Conservation (phyloP, 2,113 vertebrate genomes). For the Salvelinus alpinus region DNA sequence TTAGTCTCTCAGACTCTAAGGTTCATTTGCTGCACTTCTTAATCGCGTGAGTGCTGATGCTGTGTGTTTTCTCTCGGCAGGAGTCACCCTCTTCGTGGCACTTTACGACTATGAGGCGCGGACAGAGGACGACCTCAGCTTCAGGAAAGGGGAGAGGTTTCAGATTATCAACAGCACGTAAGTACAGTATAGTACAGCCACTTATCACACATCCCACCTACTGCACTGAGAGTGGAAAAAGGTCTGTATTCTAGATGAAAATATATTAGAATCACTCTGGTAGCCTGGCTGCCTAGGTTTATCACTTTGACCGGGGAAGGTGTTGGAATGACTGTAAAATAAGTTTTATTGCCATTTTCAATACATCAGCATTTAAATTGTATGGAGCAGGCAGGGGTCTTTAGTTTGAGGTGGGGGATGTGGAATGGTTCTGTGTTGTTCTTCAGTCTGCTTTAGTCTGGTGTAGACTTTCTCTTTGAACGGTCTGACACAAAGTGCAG, state of each 20-base stretch:
- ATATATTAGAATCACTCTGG: neutral
- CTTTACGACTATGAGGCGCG: constrained; percentile 97
- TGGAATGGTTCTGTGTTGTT: too few relatives aligned
- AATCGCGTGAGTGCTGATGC: constrained; percentile 39
- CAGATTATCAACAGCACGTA: constrained; percentile 99
- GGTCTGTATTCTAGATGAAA: neutral
- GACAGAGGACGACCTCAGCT: constrained; percentile 96
- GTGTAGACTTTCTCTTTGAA: constrained; percentile 24
- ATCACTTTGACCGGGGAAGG: constrained; percentile 3
- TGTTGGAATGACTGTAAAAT: constrained; percentile 25
- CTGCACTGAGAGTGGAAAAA: neutral
- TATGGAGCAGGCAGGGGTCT: constrained; percentile 30
- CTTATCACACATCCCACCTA: constrained; percentile 18
- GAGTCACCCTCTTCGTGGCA: constrained; percentile 96
- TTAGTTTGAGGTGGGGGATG: constrained; percentile 2
- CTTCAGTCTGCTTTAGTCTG: neutral
- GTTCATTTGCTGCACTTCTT: constrained; percentile 15
- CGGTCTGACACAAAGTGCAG: constrained; percentile 45
- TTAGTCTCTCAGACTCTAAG: constrained; percentile 2
- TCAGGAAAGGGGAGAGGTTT: constrained; percentile 96
- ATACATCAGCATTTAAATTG: constrained; percentile 15
- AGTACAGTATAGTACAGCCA: constrained; percentile 64
- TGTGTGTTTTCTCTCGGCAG: constrained; percentile 60
- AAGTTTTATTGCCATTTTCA: neutral
- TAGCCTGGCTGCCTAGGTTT: too few relatives aligned